Base-by-base conservation (phyloP, 2,113 vertebrate genomes). In the Lontra canadensis region DNA sequence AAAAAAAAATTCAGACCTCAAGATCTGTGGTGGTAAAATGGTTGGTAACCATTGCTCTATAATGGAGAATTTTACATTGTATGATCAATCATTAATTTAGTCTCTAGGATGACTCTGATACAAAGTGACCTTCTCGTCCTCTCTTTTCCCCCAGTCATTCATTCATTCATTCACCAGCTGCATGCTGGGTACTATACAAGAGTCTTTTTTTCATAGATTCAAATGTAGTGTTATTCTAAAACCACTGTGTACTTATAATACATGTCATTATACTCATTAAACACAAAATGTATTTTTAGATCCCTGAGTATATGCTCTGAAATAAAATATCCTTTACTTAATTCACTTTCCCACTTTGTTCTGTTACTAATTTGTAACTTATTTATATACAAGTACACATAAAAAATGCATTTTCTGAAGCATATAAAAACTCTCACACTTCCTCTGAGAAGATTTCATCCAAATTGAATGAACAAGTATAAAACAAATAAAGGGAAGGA, bases 321-420 rank as follows among this genome's bases (percentile, higher is more conserved):
- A 96, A 82, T 90, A 26, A 42, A 76, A 79, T 78, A 89, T 71
- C 14, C 44, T 96, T 67, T 49, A 36, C 29, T 85, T 76, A 7
- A 89, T 74, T n/a, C 2, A 71, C 31, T 90, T 93, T 86, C 34
- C 39, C 36, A 78, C 14, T 94, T 76, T 36, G 29, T 55, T 65
- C 59, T 73, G 21, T 86, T 94, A 47, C 82, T 79, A 83, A 82
- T 63, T 91, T 88, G 31, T 90, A 15, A 88, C 80, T 92, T 82
- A 44, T 65, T 95, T 88, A 59, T 13, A 12, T 81, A 88, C 4
- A 92, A 26, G 49, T 59, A 52, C 39, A 59, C 47, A 59, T 4
- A 78, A 34, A 71, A 90, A 95, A 65, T 47, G 21, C 26, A 87
- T 93, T 74, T 95, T 96, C 52, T 83, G 61, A 92, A 74, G 67